phyloP scores from a whole-genome alignment of 2,888 invertebrate genomes.

The Trissolcus japonicus region DNA sequence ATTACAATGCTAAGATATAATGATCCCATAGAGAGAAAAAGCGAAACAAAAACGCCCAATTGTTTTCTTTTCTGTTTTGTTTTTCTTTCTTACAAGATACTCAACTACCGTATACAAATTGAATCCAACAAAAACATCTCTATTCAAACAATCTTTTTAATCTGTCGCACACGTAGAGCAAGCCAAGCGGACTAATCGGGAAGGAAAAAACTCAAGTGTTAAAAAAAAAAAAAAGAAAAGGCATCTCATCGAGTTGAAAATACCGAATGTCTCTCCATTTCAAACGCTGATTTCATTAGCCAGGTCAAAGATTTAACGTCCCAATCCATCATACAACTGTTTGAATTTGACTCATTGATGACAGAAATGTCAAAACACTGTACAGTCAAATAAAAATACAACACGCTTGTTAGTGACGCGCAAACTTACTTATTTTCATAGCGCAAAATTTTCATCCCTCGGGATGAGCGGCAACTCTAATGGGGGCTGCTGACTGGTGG shows the following conservation, averaged over 20 bases:
- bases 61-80: too few relatives aligned
- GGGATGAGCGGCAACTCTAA: constrained; percentile 46
- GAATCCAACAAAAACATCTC: constrained; percentile 20
- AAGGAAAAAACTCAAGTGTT: not conserved
- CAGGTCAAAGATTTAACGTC: constrained; percentile 37
- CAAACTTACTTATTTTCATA: constrained; percentile 55
- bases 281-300: constrained; percentile 27
- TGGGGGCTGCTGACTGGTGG: constrained; percentile 56
- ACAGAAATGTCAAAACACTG: constrained; percentile 42
- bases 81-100: too few relatives aligned
- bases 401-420: constrained; percentile 25
- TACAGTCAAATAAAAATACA: too few relatives aligned
- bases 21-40: too few relatives aligned
- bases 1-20: too few relatives aligned
- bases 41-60: too few relatives aligned
- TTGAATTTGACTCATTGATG: constrained; percentile 18
- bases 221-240: constrained; percentile 22
- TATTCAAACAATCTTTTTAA: constrained; percentile 35
- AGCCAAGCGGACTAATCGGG: not conserved
- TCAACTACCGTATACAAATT: constrained; percentile 11
- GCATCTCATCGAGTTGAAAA: constrained; percentile 2
- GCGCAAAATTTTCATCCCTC: constrained; percentile 56
- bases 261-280: constrained; percentile 1
- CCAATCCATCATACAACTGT: constrained; percentile 49
- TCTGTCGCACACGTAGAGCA: constrained; percentile 1